A percentile compares a stretch with the other conserved stretches of the same genome.
phyloP scores from a whole-genome alignment of 2,113 vertebrate genomes.

The Hippocampus abdominalis region DNA sequence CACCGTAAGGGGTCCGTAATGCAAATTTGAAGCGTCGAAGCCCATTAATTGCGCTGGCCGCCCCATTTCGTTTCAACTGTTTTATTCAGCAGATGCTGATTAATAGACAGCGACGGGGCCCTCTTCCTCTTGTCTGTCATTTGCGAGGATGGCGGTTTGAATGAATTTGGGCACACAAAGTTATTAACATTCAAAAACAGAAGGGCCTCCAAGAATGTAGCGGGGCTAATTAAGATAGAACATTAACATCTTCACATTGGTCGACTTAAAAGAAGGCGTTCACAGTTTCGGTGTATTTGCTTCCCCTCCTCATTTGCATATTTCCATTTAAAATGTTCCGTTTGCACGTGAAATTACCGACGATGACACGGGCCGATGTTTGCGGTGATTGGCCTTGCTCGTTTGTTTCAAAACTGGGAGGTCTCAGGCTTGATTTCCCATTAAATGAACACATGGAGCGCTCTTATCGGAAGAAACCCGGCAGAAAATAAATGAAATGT shows the following conservation, averaged over 20 bases:
- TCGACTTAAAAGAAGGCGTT: constrained; percentile 14
- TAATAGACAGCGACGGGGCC: constrained; percentile 33
- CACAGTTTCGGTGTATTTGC: background rate
- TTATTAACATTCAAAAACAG: constrained; percentile 45
- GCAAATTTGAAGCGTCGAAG: constrained; percentile 35
- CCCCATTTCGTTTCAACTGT: constrained; percentile 34
- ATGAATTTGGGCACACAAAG: constrained; percentile 21
- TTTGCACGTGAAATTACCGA: constrained; percentile 32
- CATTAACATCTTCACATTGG: constrained; percentile 18
- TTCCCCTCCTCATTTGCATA: constrained; percentile 24
- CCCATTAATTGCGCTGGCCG: constrained; percentile 42
- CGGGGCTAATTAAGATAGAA: constrained; percentile 29
- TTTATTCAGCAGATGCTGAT: constrained; percentile 34
- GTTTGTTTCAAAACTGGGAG: constrained; percentile 24
- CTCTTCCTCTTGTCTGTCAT: constrained; percentile 19
- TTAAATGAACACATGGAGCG: constrained; percentile 16
- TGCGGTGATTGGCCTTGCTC: constrained; percentile 11
- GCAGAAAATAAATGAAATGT: constrained; percentile 25
- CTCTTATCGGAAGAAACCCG: constrained; percentile 15
- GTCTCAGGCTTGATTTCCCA: constrained; percentile 20
- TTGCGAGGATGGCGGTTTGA: constrained; percentile 16
- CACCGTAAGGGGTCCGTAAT: constrained; percentile 12
- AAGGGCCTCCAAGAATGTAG: constrained; percentile 8
- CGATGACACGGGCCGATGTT: constrained; percentile 17
- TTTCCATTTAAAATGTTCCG: constrained; percentile 11